Evolutionary conservation across 2,797 vertebrate genomes (phyloP).

Genomic region (Poeciliopsis paucimaculata): DNA sequence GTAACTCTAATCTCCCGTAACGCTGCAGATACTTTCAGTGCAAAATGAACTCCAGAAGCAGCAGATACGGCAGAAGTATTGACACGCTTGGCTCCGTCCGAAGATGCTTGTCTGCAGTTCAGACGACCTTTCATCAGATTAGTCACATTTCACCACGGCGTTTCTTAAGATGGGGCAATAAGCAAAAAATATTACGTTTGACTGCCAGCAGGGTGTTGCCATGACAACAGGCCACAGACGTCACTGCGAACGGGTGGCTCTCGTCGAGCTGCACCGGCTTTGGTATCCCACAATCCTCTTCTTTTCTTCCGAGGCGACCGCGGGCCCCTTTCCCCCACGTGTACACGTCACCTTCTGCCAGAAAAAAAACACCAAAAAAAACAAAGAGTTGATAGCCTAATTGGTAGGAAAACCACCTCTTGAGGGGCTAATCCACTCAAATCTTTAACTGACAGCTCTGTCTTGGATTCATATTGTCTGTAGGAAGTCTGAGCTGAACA

Average conservation of each 20-base stretch:
- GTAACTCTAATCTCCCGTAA: background rate
- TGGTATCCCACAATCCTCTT: slow-evolving; percentile 89
- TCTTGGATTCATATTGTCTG: slow-evolving; percentile 53
- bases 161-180: slow-evolving; percentile 68
- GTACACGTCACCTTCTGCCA: slow-evolving; percentile 91
- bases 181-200: slow-evolving; percentile 88
- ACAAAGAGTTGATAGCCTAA: slow-evolving; percentile 19
- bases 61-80: background rate
- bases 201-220: slow-evolving; percentile 96
- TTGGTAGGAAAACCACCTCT: slow-evolving; percentile 16
- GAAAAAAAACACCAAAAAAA: slow-evolving; percentile 14
- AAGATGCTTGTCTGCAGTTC: slow-evolving; percentile 32
- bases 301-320: slow-evolving; percentile 93
- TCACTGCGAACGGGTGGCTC: slow-evolving; percentile 88
- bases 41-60: background rate
- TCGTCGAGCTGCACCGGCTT: slow-evolving; percentile 91
- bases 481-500: slow-evolving; percentile 60
- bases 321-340: slow-evolving; percentile 98
- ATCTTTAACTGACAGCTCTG: slow-evolving; percentile 51
- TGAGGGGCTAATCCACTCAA: slow-evolving; percentile 50
- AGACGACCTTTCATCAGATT: slow-evolving; percentile 39
- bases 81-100: background rate
- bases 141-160: slow-evolving; percentile 45
- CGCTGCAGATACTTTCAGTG: background rate
- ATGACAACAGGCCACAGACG: slow-evolving; percentile 97